Conservation (phyloP, 2,888 invertebrate genomes). For the Ophion ventricosus region DNA sequence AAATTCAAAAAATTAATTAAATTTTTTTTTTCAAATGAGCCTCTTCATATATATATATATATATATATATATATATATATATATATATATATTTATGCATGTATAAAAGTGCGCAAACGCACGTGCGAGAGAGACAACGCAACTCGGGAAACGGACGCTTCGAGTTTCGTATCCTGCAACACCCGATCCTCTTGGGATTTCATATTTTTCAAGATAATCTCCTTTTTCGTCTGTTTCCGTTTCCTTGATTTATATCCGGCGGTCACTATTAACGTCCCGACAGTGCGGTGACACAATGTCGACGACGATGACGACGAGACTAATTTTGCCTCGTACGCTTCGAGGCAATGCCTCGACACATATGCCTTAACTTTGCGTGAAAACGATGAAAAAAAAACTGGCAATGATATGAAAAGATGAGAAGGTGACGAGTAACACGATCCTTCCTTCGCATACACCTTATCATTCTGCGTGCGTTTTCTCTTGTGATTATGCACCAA, state of each 20-base stretch:
- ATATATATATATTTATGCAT: neutral
- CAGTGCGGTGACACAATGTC: too few relatives aligned
- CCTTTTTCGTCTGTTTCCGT: constrained; percentile 73
- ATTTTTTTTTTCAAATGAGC: too few relatives aligned
- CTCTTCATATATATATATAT: too few relatives aligned
- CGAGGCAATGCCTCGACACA: neutral
- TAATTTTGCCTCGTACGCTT: neutral
- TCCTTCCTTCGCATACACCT: constrained; percentile 21
- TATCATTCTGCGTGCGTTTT: constrained; percentile 26
- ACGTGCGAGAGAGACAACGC: constrained; percentile 36
- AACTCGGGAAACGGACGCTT: constrained; percentile 73
- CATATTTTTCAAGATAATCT: constrained; percentile 73
- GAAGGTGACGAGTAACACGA: constrained; percentile 49
- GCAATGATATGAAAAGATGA: constrained; percentile 40
- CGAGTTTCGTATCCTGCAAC: constrained; percentile 72
- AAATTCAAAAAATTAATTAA: too few relatives aligned
- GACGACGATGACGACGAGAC: constrained; percentile 14
- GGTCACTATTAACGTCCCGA: neutral
- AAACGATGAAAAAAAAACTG: constrained; percentile 53
- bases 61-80: too few relatives aligned
- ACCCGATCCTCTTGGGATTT: constrained; percentile 70
- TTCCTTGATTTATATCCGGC: constrained; percentile 59
- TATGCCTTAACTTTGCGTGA: constrained; percentile 26
- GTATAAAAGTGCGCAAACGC: constrained; percentile 18
- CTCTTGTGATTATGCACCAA: constrained; percentile 1